phyloP scores from a whole-genome alignment of 2,797 vertebrate species.

The Takifugu ocellatus region DNA sequence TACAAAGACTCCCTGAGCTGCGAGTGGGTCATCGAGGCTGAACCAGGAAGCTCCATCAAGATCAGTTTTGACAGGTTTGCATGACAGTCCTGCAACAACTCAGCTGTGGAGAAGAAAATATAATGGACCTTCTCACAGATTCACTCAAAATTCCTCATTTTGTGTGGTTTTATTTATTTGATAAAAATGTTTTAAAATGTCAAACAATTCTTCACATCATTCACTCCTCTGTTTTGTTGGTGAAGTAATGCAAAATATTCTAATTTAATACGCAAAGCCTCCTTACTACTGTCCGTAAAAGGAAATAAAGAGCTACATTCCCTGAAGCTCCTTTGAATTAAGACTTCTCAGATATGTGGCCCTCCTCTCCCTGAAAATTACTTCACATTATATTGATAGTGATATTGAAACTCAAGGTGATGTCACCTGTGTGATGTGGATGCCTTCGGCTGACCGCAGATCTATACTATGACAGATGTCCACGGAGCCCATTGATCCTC shows the following conservation, averaged over 20 bases:
- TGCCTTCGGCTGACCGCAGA: constrained; percentile 14
- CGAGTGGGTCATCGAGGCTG: constrained; percentile 99
- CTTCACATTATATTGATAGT: constrained; percentile 26
- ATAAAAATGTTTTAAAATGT: constrained; percentile 31
- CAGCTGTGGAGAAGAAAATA: constrained; percentile 28
- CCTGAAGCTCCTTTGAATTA: background rate
- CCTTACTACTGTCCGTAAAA: constrained; percentile 18
- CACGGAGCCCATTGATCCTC: constrained; percentile 35
- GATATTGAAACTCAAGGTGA: constrained; percentile 11
- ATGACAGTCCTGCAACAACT: constrained; percentile 38
- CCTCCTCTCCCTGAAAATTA: constrained; percentile 7
- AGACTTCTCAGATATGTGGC: background rate
- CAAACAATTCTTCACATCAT: constrained; percentile 16
- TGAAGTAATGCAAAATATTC: constrained; percentile 5
- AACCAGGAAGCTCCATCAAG: constrained; percentile 96
- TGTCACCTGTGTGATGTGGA: constrained; percentile 22
- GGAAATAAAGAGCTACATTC: constrained; percentile 10
- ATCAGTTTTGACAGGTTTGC: constrained; percentile 97
- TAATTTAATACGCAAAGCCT: constrained; percentile 19
- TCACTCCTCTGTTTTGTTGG: no score
- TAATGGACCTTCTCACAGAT: background rate
- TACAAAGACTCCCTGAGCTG: constrained; percentile 99
- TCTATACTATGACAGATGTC: constrained; percentile 41
- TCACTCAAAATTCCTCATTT: no score
- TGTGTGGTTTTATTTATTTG: no score